Evolutionary conservation across 2,888 invertebrate species (phyloP).

Genomic region (Protula sp.): DNA sequence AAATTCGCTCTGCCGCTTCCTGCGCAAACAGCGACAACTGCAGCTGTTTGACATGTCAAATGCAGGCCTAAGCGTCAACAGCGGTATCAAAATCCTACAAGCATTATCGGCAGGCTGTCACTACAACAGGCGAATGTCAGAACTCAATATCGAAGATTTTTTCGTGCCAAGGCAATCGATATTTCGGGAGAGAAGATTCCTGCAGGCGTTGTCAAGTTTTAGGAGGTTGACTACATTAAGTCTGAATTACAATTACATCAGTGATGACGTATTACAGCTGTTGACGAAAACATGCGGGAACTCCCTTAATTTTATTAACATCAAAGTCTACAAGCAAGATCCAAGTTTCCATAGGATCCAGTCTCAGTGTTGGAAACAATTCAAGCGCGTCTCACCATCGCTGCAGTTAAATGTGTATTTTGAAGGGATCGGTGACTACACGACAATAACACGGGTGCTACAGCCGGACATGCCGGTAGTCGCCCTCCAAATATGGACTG

Average conservation of each 20-base stretch:
- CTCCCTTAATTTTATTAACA: background rate
- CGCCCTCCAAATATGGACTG: background rate
- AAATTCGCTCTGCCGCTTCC: background rate
- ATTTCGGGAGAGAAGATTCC: background rate
- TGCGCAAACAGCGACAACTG: background rate
- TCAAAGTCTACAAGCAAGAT: background rate
- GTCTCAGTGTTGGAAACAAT: background rate
- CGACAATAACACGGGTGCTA: background rate
- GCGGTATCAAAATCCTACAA: background rate
- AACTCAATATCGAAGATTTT: background rate
- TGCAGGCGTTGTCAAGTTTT: background rate
- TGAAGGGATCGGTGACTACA: background rate
- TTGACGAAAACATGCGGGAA: background rate
- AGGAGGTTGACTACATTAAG: background rate
- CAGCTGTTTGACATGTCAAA: background rate
- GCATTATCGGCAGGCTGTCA: background rate
- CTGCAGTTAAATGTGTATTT: background rate
- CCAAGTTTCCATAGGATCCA: background rate
- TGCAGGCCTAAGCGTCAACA: background rate
- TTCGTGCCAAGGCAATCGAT: background rate
- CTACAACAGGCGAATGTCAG: background rate
- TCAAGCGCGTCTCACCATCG: background rate
- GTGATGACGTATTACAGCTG: background rate
- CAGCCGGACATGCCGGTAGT: background rate
- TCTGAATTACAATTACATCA: background rate